Percentiles rank a stretch among this genome's conserved stretches.
These are phyloP conservation scores for Alaudala cheleensis DNA, from an alignment of 2,113 vertebrate genomes.

Conservation along the genomic window DNA sequence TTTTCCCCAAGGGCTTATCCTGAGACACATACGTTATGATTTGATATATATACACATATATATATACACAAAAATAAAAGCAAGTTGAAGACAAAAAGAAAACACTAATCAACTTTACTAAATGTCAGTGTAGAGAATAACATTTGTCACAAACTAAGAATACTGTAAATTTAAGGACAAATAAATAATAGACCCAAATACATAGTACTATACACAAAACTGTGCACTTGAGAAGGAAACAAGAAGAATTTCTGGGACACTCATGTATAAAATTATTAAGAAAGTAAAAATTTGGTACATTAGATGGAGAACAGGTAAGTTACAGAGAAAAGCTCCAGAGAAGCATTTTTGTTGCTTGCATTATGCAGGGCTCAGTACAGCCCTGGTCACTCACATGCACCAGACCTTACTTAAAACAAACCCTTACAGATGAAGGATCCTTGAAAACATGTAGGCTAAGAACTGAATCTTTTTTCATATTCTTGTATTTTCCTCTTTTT, in stretches of 20 bases:
- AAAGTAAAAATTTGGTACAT: not conserved
- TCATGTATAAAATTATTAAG: not conserved
- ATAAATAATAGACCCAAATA: not conserved
- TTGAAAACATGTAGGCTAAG: not conserved
- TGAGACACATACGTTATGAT: not conserved
- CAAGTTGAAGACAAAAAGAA: not conserved
- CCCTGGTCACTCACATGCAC: not conserved
- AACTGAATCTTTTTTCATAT: not conserved
- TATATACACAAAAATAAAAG: not conserved
- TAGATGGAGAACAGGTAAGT: not conserved
- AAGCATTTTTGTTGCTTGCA: not conserved
- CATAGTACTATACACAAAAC: not conserved
- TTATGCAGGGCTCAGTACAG: fast-evolving
- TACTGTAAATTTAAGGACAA: not conserved
- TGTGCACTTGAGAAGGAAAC: not conserved
- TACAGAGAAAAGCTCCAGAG: not conserved
- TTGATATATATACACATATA: not conserved
- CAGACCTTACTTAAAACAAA: not conserved
- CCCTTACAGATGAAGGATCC: not conserved
- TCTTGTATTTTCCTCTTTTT: not conserved
- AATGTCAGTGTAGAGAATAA: not conserved
- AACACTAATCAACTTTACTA: not conserved
- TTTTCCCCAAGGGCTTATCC: not conserved
- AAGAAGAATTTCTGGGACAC: not conserved
- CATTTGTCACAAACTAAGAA: not conserved